Conservation (phyloP, 2,113 vertebrate species). For the Melanerpes aurifrons region DNA sequence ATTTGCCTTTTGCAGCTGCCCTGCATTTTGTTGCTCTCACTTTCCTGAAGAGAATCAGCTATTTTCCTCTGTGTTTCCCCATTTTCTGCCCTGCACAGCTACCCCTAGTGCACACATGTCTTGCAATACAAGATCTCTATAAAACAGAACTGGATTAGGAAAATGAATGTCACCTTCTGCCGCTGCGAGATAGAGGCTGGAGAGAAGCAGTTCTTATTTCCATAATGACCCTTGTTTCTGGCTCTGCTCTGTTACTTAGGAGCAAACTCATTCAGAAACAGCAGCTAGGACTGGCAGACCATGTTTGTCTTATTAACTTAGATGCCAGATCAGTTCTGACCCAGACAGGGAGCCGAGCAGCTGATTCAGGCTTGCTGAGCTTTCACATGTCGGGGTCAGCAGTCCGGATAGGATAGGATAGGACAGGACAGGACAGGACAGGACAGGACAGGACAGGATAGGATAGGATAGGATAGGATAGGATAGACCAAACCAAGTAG, state of each 20-base stretch:
- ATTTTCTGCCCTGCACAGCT: background rate
- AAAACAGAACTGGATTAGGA: conserved; percentile 6
- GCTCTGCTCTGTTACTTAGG: background rate
- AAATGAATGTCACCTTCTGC: conserved; percentile 16
- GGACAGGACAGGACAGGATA: too few species aligned
- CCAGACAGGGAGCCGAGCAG: background rate
- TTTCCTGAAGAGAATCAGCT: background rate
- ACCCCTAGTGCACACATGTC: background rate
- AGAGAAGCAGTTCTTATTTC: conserved; percentile 7
- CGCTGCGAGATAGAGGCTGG: background rate
- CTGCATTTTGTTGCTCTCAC: conserved; percentile 1
- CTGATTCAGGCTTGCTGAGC: conserved; percentile 17
- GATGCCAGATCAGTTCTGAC: background rate
- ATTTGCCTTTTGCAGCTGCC: background rate
- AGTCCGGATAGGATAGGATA: background rate
- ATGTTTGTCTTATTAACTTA: background rate
- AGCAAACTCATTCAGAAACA: background rate
- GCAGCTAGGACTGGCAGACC: background rate
- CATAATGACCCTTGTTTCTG: background rate
- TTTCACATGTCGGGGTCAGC: background rate
- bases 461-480: too few species aligned
- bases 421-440: too few species aligned
- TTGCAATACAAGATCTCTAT: background rate
- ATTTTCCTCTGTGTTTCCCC: background rate
- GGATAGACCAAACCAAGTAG: too few species aligned